Evolutionary conservation across 1,140 invertebrate genomes (phyloP).

Genomic region (Scaptodrosophila lebanonensis): DNA sequence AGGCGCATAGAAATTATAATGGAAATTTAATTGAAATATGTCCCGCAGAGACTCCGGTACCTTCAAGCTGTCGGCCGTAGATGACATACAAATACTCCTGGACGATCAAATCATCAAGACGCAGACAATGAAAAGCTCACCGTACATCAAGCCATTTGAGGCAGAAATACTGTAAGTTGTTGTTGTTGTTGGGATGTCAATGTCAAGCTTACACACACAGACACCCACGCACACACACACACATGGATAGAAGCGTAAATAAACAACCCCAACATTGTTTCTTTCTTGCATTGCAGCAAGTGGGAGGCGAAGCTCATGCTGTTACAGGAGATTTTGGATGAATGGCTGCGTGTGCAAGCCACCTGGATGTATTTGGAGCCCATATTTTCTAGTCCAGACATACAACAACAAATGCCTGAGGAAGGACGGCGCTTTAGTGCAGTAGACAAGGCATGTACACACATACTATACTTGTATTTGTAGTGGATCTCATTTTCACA

Average conservation of each 20-base stretch:
- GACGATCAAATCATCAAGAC: conserved; percentile 98
- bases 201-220: conserved; percentile 16
- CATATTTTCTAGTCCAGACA: conserved; percentile 98
- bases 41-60: conserved; percentile 90
- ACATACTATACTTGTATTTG: no score
- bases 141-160: conserved; percentile 97
- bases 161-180: conserved; percentile 83
- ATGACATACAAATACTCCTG: conserved; percentile 96
- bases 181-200: conserved; percentile 22
- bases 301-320: conserved; percentile 89
- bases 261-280: conserved; percentile 14
- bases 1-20: conserved; percentile 24
- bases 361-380: conserved; percentile 99
- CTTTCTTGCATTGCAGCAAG: conserved; percentile 63
- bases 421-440: conserved; percentile 91
- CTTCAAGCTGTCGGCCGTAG: conserved; percentile 91
- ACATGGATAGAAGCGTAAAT: no score
- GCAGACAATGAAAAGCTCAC: conserved; percentile 97
- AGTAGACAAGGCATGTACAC: conserved; percentile 88
- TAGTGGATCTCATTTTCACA: no score
- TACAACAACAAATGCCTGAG: conserved; percentile 96
- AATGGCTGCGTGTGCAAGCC: conserved; percentile 96
- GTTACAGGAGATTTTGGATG: conserved; percentile 94
- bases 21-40: conserved; percentile 43
- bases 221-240: conserved; percentile 3